Evolutionary conservation across 2,113 vertebrate species (phyloP).

Genomic region (Candoia aspera): DNA sequence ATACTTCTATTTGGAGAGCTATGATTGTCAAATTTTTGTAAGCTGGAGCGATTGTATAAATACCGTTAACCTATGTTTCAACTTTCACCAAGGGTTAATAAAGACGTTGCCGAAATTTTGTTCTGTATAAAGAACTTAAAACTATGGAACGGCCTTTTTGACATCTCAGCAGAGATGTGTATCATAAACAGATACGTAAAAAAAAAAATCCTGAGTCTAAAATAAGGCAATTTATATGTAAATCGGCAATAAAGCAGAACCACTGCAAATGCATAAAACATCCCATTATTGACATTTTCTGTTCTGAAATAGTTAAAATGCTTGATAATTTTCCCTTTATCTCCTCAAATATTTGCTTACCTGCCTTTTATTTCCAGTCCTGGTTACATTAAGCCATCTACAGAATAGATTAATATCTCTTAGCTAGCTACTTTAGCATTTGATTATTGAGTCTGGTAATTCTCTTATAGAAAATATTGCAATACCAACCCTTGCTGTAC

Average conservation of each 20-base stretch:
- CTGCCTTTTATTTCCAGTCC: conserved; percentile 90
- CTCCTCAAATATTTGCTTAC: conserved; percentile 94
- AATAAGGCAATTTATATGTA: conserved; percentile 99
- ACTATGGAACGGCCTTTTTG: conserved; percentile 86
- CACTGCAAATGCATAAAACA: conserved; percentile 93
- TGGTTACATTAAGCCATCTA: conserved; percentile 92
- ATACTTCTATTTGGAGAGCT: conserved; percentile 54
- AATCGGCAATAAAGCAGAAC: conserved; percentile 98
- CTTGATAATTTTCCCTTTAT: conserved; percentile 95
- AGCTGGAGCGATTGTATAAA: conserved; percentile 72
- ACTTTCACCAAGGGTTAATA: conserved; percentile 87
- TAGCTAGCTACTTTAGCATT: conserved; percentile 89
- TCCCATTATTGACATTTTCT: conserved; percentile 93
- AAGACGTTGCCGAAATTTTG: conserved; percentile 82
- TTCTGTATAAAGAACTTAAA: conserved; percentile 83
- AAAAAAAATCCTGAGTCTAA: conserved; percentile 91
- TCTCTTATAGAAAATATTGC: conserved; percentile 88
- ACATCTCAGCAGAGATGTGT: conserved; percentile 90
- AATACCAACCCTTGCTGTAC: conserved; percentile 84
- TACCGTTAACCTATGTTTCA: conserved; percentile 81
- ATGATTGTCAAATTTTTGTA: conserved; percentile 71
- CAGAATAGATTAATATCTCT: conserved; percentile 94
- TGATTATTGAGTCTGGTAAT: conserved; percentile 96
- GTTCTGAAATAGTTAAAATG: conserved; percentile 94
- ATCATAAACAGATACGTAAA: conserved; percentile 92